Evolutionary conservation across 2,888 invertebrate genomes (phyloP).

Genomic region (Machimus rusticus): DNA sequence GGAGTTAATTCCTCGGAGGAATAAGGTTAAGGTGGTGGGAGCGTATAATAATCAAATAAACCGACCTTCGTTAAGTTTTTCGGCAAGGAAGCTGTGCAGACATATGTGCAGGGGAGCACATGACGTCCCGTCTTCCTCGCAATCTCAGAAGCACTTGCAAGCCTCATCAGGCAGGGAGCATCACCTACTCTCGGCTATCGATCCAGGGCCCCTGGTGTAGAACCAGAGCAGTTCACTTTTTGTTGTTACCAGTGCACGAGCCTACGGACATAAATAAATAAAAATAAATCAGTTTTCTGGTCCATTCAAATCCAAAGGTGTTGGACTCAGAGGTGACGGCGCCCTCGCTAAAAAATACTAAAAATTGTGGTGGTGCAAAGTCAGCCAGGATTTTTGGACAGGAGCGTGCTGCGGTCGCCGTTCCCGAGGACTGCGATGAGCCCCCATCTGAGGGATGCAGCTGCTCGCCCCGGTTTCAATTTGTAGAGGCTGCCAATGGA

Average conservation of each 20-base stretch:
- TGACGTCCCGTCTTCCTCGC: conserved; percentile 29
- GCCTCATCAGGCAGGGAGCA: conserved; percentile 41
- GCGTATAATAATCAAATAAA: conserved; percentile 30
- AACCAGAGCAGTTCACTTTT: neutral
- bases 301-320: neutral
- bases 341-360: neutral
- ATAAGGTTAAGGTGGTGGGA: conserved; percentile 39
- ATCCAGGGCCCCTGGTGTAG: conserved; percentile 20
- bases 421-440: neutral
- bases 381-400: neutral
- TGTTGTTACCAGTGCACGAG: conserved; percentile 5
- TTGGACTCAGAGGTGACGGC: neutral
- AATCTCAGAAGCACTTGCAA: conserved; percentile 38
- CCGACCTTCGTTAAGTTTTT: conserved; percentile 36
- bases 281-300: neutral
- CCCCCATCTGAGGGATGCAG: neutral
- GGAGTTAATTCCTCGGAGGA: neutral
- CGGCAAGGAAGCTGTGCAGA: conserved; percentile 7
- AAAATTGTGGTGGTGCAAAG: neutral
- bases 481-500: neutral
- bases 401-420: neutral
- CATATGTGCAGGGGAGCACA: conserved; percentile 21
- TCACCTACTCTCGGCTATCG: conserved; percentile 39
- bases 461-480: neutral
- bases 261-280: conserved; percentile 4